These are phyloP conservation scores for Leucophenga varia DNA, from an alignment of 1,140 invertebrate genomes.

Conservation along the genomic window DNA sequence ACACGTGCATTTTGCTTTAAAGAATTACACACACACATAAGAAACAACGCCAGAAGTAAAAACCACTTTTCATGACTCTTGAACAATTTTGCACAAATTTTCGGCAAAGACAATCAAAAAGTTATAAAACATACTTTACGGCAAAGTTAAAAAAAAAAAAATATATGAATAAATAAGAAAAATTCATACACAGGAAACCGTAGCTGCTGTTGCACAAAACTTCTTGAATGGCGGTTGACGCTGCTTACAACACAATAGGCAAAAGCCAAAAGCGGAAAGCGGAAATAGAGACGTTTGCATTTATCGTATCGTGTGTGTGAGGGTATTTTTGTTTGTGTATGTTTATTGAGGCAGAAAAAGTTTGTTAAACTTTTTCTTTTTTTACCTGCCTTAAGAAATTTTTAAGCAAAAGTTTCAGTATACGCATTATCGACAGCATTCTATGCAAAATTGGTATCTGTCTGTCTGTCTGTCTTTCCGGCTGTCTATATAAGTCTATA, in stretches of 20 bases:
- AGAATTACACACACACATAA: too few species aligned
- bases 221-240: too few species aligned
- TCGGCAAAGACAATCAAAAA: constrained; percentile 52
- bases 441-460: too few species aligned
- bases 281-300: constrained; percentile 22
- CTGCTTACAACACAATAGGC: too few species aligned
- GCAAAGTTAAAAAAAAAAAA: constrained; percentile 27
- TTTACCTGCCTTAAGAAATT: constrained; percentile 4
- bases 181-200: too few species aligned
- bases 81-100: constrained; percentile 49
- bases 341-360: constrained; percentile 48
- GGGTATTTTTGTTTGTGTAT: constrained; percentile 30
- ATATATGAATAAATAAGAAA: constrained; percentile 8
- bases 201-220: too few species aligned
- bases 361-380: constrained; percentile 35
- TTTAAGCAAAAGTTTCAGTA: too few species aligned
- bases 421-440: too few species aligned
- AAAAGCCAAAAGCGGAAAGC: too few species aligned
- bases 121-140: constrained; percentile 52
- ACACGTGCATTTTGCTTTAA: too few species aligned
- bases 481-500: too few species aligned
- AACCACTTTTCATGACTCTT: constrained; percentile 19
- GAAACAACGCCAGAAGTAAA: constrained; percentile 9
- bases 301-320: neutral
- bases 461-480: too few species aligned